Evolutionary conservation across 2,113 vertebrate genomes (phyloP).

Genomic region (Cololabis saira): DNA sequence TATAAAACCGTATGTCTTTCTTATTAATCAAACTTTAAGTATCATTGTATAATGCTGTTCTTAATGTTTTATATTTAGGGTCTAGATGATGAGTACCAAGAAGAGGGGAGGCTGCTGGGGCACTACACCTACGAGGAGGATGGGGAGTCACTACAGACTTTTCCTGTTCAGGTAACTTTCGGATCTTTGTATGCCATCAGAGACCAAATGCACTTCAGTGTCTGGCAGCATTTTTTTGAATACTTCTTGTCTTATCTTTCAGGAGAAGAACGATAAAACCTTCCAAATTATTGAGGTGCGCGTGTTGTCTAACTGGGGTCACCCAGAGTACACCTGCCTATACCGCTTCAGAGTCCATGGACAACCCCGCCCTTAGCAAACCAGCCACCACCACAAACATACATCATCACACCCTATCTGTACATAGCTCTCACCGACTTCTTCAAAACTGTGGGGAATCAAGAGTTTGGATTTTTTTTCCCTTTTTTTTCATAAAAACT

Average conservation of each 20-base stretch:
- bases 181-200: background rate
- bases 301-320: slow-evolving; percentile 94
- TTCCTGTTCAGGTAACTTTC: slow-evolving; percentile 83
- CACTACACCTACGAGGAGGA: slow-evolving; percentile 87
- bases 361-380: slow-evolving; percentile 68
- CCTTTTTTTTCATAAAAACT: slow-evolving; percentile 14
- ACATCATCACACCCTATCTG: slow-evolving; percentile 52
- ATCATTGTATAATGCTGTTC: background rate
- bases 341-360: slow-evolving; percentile 93
- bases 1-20: background rate
- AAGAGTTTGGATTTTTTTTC: slow-evolving; percentile 32
- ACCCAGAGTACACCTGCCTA: slow-evolving; percentile 92
- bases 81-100: slow-evolving; percentile 91
- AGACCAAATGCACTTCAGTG: background rate
- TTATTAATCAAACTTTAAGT: background rate
- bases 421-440: slow-evolving; percentile 64
- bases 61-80: slow-evolving; percentile 78
- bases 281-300: slow-evolving; percentile 94
- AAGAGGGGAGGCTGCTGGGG: slow-evolving; percentile 88
- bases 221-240: slow-evolving; percentile 2
- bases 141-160: slow-evolving; percentile 91
- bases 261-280: slow-evolving; percentile 82
- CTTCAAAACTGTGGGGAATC: slow-evolving; percentile 28
- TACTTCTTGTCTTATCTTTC: slow-evolving; percentile 15
- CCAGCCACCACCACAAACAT: slow-evolving; percentile 5